Evolutionary conservation across 2,888 invertebrate species (phyloP), one percentile per base, ranked within the genome.

Genomic region (Clitarchus hookeri): DNA sequence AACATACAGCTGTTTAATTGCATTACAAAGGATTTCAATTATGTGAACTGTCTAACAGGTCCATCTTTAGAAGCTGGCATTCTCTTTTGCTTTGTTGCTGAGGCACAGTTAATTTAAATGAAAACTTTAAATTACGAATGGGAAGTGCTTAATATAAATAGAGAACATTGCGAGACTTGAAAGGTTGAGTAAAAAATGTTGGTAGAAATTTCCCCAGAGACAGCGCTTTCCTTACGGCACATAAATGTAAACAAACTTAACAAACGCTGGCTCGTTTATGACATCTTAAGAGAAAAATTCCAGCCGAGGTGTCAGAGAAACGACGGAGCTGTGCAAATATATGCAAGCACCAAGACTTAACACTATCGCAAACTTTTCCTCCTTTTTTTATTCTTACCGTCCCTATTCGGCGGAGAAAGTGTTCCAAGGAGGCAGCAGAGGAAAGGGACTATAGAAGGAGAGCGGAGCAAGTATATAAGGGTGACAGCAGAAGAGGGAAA

Each of bases 401-500:
- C 65, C n/a, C 8, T 65, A 65, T 23, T 65, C n/a, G 65, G 65
- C n/a, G 65, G n/a, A 65, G 65, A 65, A 65, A 65, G 65, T 23
- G 65, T 65, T 65, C 65, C 65, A 9, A 65, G 65, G 0, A n/a
- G 8, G 65, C 65, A 65, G 65, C n/a, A 23, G 16, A 65, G n/a
- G 16, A 23, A 65, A 65, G 65, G n/a, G 65, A 23, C 27, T 8
- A 19, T 8, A 23, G 82, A 16, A 44, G 16, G 44, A 82, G 82
- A 0, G 82, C 9, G 82, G 44, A 82, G 82, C 26, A 82, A 82
- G 44, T 65, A 65, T 82, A 82, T 82, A 82, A 82, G 82, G 82
- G 82, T 82, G 82, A 82, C 82, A 44, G 82, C 36, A 82, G 65
- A 44, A 65, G 84, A 78, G 83, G 82, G 83, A 86, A 85, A 87